Percentiles rank a stretch among this genome's conserved stretches.
Evolutionary conservation across 2,888 invertebrate genomes (phyloP).

Genomic region (Ectemnius continuus): DNA sequence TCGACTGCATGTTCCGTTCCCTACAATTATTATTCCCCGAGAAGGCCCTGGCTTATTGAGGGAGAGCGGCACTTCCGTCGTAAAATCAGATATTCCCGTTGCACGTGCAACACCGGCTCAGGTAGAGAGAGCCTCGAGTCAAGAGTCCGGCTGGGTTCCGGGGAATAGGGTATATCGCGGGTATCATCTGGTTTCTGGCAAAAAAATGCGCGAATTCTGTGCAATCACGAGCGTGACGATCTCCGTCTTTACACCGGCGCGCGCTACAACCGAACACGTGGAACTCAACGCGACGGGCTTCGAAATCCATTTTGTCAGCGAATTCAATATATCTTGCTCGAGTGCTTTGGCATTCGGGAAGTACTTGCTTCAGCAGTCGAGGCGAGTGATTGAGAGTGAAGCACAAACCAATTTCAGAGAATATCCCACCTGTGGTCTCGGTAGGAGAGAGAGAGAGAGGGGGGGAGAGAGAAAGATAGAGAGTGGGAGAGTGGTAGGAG

Average conservation of each 20-base stretch:
- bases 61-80: constrained; percentile 67
- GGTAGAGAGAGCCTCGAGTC: not conserved
- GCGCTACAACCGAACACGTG: too few species aligned
- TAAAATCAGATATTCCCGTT: constrained; percentile 61
- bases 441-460: not conserved
- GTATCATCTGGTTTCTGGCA: too few species aligned
- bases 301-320: not conserved
- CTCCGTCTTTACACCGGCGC: not conserved
- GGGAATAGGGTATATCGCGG: too few species aligned
- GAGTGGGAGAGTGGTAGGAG: not conserved
- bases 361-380: not conserved
- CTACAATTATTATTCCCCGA: constrained; percentile 58
- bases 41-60: constrained; percentile 65
- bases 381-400: constrained; percentile 4
- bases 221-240: constrained; percentile 19
- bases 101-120: constrained; percentile 49
- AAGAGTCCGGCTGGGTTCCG: too few species aligned
- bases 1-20: too few species aligned
- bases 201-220: constrained; percentile 41
- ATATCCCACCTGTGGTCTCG: not conserved
- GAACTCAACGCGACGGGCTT: constrained; percentile 1
- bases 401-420: constrained; percentile 3
- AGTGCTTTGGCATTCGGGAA: constrained; percentile 8
- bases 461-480: not conserved
- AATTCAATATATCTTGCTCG: too few species aligned